Evolutionary conservation across 2,113 vertebrate species (phyloP).

Genomic region (Mionectes macconnelli): DNA sequence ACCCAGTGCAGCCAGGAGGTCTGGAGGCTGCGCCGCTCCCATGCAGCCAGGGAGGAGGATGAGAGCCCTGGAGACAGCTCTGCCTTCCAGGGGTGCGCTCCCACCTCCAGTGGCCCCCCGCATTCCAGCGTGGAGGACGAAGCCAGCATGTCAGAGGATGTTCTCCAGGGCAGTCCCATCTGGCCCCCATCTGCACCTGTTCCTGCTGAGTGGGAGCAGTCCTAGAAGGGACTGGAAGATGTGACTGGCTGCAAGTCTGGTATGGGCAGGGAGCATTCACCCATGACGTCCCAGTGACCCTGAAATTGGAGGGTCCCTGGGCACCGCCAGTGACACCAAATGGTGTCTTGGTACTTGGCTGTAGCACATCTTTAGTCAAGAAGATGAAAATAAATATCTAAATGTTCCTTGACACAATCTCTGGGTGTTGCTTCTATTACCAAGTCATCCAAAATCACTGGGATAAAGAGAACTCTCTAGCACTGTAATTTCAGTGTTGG

Average conservation of each 20-base stretch:
- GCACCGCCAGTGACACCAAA: fast-evolving
- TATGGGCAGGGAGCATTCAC: neutral
- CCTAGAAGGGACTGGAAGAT: neutral
- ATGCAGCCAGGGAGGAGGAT: neutral
- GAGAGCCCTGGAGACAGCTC: fast-evolving
- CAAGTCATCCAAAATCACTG: neutral
- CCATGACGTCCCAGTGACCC: fast-evolving
- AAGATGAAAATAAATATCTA: neutral
- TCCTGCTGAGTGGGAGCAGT: neutral
- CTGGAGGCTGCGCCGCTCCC: neutral
- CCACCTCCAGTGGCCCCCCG: fast-evolving
- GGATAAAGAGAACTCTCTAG: neutral
- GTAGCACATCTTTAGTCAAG: neutral
- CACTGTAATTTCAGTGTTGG: neutral
- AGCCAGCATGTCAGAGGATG: fast-evolving
- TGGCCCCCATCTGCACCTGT: fast-evolving
- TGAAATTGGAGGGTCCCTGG: fast-evolving
- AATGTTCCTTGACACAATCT: neutral
- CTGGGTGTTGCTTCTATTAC: neutral
- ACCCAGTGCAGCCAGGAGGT: neutral
- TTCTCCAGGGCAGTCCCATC: fast-evolving
- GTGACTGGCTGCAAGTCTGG: neutral
- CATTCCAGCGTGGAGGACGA: fast-evolving
- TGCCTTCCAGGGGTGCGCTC: fast-evolving
- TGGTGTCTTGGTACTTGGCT: neutral